Conservation (phyloP, 2,888 invertebrate species). For the Xestia rhomboidea region DNA sequence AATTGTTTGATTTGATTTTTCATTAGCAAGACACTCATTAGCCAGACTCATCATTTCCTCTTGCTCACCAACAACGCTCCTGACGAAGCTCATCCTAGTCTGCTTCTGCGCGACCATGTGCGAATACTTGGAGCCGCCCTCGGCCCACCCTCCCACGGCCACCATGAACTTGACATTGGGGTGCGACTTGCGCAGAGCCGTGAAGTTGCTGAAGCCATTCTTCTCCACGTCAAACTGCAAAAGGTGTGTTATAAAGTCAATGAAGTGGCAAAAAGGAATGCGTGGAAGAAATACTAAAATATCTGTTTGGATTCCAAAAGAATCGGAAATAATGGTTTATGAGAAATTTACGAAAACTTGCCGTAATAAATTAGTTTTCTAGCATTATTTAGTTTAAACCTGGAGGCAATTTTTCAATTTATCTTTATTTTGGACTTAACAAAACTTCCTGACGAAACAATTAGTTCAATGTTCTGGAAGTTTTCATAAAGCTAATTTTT, state of each 20-base stretch:
- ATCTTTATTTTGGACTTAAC: neutral
- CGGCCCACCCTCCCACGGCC: constrained; percentile 97
- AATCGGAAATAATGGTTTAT: neutral
- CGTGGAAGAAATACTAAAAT: neutral
- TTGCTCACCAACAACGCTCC: constrained; percentile 93
- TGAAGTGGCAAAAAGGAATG: neutral
- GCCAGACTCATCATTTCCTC: neutral
- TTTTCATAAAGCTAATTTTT: neutral
- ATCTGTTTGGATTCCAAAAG: neutral
- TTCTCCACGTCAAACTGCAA: constrained; percentile 93
- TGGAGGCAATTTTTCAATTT: neutral
- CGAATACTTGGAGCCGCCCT: constrained; percentile 97
- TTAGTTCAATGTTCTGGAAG: neutral
- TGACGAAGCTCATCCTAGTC: constrained; percentile 93
- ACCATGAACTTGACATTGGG: constrained; percentile 94
- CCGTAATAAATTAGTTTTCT: neutral
- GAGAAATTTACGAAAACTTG: neutral
- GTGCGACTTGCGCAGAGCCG: constrained; percentile 92
- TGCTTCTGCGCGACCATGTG: constrained; percentile 93
- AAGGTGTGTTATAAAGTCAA: neutral
- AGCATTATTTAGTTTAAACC: neutral
- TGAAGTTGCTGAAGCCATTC: constrained; percentile 95
- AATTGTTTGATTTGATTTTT: neutral
- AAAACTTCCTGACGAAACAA: neutral
- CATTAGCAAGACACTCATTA: neutral